These are phyloP conservation scores for Apis laboriosa DNA, from an alignment of 1,140 invertebrate genomes.

Conservation along the genomic window DNA sequence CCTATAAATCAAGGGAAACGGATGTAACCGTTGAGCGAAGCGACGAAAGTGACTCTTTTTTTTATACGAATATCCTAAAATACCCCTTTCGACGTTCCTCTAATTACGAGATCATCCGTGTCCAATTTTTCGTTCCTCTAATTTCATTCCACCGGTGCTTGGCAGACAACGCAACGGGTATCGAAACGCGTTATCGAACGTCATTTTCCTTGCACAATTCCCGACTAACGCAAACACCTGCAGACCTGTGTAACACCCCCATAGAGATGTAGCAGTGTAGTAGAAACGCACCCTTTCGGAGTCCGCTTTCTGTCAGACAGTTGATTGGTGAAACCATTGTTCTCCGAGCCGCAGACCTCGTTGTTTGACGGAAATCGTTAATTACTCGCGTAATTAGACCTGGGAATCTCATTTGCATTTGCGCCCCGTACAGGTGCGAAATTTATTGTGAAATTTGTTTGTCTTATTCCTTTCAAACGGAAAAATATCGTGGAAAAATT, in stretches of 20 bases:
- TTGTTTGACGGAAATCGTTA: slow-evolving; percentile 60
- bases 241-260: slow-evolving; percentile 29
- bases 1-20: background rate
- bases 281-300: slow-evolving; percentile 30
- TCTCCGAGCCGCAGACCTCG: slow-evolving; percentile 35
- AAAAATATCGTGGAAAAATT: background rate
- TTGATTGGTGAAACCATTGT: slow-evolving; percentile 51
- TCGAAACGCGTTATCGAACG: slow-evolving; percentile 4
- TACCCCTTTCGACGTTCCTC: background rate
- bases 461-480: background rate
- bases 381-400: slow-evolving; percentile 58
- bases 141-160: background rate
- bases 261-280: slow-evolving; percentile 10
- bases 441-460: slow-evolving; percentile 39
- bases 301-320: slow-evolving; percentile 48
- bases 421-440: slow-evolving; percentile 6
- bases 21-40: background rate
- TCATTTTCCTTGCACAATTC: slow-evolving; percentile 17
- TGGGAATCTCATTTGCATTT: slow-evolving; percentile 41
- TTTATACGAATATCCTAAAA: background rate
- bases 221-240: slow-evolving; percentile 42
- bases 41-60: background rate
- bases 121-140: background rate
- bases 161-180: background rate
- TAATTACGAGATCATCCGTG: background rate